Evolutionary conservation across 2,113 vertebrate genomes (phyloP).

Genomic region (Amphilophus citrinellus): DNA sequence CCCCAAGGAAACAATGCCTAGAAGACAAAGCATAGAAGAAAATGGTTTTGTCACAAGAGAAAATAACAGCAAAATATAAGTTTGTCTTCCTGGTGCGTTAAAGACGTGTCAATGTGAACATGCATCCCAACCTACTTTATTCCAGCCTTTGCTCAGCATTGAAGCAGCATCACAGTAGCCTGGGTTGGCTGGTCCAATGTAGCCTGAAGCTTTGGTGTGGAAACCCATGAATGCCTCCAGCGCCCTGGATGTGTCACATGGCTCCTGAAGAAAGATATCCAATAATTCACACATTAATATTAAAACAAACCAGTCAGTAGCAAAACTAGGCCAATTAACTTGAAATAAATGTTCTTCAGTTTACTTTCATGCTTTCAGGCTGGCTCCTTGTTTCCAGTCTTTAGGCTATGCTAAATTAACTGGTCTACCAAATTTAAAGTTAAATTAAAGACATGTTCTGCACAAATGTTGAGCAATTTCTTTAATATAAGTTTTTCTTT

Average conservation of each 20-base stretch:
- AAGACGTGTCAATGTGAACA: not conserved
- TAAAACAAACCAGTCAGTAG: not conserved
- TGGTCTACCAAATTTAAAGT: not conserved
- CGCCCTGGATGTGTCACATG: slow-evolving; percentile 82
- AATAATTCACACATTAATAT: not conserved
- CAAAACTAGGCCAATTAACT: not conserved
- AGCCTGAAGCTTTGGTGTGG: slow-evolving; percentile 78
- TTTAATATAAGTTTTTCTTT: not conserved
- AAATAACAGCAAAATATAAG: not conserved
- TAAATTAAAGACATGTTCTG: not conserved
- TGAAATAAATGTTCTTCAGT: not conserved
- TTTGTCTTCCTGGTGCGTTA: not conserved
- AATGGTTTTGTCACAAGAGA: not conserved
- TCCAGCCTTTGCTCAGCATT: slow-evolving; percentile 84
- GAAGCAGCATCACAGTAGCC: slow-evolving; percentile 85
- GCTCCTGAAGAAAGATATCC: slow-evolving; percentile 69
- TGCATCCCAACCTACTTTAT: slow-evolving; percentile 68
- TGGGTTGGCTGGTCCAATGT: slow-evolving; percentile 82
- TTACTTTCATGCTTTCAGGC: not conserved
- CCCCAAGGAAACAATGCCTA: slow-evolving; percentile 83
- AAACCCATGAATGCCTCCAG: slow-evolving; percentile 79
- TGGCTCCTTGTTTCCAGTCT: not conserved
- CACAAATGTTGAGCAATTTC: not conserved
- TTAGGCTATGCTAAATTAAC: not conserved
- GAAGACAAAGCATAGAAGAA: not conserved